These are phyloP conservation scores for Tethea ocularis DNA, from an alignment of 2,888 invertebrate species.

Conservation along the genomic window DNA sequence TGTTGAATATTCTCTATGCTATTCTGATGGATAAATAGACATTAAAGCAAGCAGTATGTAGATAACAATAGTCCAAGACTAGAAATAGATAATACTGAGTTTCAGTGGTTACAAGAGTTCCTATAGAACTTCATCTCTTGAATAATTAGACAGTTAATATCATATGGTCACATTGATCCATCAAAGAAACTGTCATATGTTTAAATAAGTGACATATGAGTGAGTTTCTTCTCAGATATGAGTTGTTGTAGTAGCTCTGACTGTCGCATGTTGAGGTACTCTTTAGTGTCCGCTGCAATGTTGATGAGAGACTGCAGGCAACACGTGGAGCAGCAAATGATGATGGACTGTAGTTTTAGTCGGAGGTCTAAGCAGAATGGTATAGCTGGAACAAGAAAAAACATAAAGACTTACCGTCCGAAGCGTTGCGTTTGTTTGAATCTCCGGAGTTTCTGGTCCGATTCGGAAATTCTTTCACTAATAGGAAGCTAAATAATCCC, in stretches of 20 bases:
- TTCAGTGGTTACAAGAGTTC: not conserved
- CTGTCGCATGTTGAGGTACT: slow-evolving; percentile 57
- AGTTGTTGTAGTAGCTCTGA: slow-evolving; percentile 57
- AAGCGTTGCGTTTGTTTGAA: too few relatives aligned
- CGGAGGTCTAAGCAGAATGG: slow-evolving; percentile 61
- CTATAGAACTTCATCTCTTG: not conserved
- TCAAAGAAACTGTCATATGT: not conserved
- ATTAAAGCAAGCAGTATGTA: not conserved
- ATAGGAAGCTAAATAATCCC: too few relatives aligned
- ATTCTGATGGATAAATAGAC: not conserved
- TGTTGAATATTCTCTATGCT: too few relatives aligned
- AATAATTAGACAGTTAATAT: not conserved
- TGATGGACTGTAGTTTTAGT: slow-evolving; percentile 70
- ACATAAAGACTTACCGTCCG: too few relatives aligned
- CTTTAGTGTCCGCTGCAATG: slow-evolving; percentile 56
- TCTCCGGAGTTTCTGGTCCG: too few relatives aligned
- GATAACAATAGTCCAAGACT: too few relatives aligned
- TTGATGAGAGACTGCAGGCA: slow-evolving; percentile 60
- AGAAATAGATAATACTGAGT: too few relatives aligned
- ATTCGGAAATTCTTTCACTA: too few relatives aligned
- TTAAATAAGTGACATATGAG: slow-evolving; percentile 19
- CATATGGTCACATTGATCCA: not conserved
- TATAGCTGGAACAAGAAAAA: slow-evolving; percentile 49
- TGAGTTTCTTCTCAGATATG: slow-evolving; percentile 39
- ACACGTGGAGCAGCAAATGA: slow-evolving; percentile 52